phyloP scores from a whole-genome alignment of 1,140 invertebrate species.

The Zaprionus lachaisei region DNA sequence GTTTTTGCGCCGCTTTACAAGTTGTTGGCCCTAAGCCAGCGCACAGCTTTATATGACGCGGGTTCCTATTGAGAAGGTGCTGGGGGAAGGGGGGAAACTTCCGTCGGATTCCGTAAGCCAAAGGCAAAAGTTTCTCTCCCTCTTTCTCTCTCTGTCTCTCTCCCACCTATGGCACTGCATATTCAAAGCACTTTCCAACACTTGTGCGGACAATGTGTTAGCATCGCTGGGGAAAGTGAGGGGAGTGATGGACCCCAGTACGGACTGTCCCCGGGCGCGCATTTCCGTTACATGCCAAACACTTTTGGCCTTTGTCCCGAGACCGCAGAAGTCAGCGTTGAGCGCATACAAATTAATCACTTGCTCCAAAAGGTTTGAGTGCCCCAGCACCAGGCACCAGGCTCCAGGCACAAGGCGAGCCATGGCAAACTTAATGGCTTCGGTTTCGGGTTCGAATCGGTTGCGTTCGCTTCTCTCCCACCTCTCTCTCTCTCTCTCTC shows the following conservation, averaged over 20 bases:
- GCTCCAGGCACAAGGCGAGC: not conserved
- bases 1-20: constrained; percentile 63
- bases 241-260: not conserved
- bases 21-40: constrained; percentile 75
- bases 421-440: constrained; percentile 56
- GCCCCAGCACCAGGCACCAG: not conserved
- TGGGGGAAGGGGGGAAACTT: constrained; percentile 40
- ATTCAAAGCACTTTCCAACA: constrained; percentile 68
- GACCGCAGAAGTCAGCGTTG: constrained; percentile 76
- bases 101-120: constrained; percentile 60
- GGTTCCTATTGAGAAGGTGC: constrained; percentile 2
- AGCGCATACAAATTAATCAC: constrained; percentile 80
- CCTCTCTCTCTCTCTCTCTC: not conserved
- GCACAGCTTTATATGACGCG: constrained; percentile 45
- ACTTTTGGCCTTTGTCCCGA: constrained; percentile 79
- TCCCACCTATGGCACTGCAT: constrained; percentile 50
- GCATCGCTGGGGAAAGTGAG: not conserved
- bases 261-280: constrained; percentile 67
- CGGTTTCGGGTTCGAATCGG: constrained; percentile 41
- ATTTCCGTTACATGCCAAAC: constrained; percentile 82
- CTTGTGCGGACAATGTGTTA: constrained; percentile 32
- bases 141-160: not conserved
- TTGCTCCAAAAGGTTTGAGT: constrained; percentile 67
- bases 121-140: constrained; percentile 62
- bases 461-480: constrained; percentile 3